These are phyloP conservation scores for Dendronephthya gigantea DNA, from an alignment of 64 coral and sea anemone genomes.

Conservation along the genomic window DNA sequence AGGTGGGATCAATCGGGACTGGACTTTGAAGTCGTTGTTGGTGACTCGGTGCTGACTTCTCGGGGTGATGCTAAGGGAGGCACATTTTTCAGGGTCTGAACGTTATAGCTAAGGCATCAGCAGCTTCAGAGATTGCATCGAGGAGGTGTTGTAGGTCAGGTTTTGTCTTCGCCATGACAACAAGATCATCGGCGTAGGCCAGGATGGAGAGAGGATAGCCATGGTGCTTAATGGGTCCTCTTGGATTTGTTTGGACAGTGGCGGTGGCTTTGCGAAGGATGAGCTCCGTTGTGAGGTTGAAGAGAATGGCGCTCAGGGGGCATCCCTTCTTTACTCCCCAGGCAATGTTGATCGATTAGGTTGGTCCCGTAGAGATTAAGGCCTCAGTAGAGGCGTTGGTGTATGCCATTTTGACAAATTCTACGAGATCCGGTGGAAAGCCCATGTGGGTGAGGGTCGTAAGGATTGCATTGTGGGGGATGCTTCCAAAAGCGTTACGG, in stretches of 20 bases:
- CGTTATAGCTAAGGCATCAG: not conserved
- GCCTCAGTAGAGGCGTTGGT: not conserved
- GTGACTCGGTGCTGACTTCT: not conserved
- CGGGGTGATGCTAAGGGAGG: not conserved
- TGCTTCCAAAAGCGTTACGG: not conserved
- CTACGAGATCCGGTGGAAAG: not conserved
- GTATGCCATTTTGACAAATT: too few species aligned
- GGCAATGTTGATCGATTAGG: not conserved
- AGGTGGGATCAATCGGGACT: too few species aligned
- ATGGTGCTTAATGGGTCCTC: not conserved
- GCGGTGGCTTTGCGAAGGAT: not conserved
- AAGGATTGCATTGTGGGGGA: not conserved
- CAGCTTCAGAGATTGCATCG: not conserved
- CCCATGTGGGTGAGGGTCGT: not conserved
- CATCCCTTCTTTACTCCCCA: not conserved
- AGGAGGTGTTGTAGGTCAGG: not conserved
- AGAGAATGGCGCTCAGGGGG: not conserved
- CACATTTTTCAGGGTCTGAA: too few species aligned
- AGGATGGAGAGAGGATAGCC: not conserved
- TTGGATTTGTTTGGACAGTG: not conserved
- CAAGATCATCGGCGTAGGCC: not conserved
- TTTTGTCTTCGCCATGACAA: not conserved
- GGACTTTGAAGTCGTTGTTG: too few species aligned
- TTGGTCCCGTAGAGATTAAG: not conserved
- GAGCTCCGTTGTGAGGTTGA: not conserved